phyloP scores from a whole-genome alignment of 2,888 invertebrate species.

The Pharmacophagus antenor region DNA sequence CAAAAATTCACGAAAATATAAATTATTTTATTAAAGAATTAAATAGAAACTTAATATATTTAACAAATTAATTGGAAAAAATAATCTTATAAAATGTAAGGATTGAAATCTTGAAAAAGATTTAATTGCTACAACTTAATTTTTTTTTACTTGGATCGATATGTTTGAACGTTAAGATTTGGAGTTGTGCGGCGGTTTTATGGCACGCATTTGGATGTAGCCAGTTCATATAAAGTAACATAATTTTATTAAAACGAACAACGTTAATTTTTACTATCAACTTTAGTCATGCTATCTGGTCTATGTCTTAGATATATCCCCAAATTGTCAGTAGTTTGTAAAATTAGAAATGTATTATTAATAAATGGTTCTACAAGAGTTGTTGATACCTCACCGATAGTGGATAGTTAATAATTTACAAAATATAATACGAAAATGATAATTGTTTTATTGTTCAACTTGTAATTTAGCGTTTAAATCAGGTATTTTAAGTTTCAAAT shows the following conservation, averaged over 20 bases:
- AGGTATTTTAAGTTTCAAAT: too few relatives aligned
- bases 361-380: conserved; percentile 69
- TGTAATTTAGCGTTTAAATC: neutral
- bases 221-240: neutral
- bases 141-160: neutral
- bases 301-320: conserved; percentile 59
- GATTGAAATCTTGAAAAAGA: neutral
- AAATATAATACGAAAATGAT: conserved; percentile 62
- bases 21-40: too few relatives aligned
- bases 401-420: conserved; percentile 74
- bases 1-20: too few relatives aligned
- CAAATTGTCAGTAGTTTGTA: conserved; percentile 64
- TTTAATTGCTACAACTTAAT: neutral
- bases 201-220: neutral
- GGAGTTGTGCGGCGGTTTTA: conserved; percentile 3
- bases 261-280: neutral
- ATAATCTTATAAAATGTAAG: too few relatives aligned
- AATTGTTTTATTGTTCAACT: conserved; percentile 35
- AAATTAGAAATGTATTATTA: conserved; percentile 65
- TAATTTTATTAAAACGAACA: neutral
- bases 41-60: too few relatives aligned
- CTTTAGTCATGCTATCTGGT: neutral
- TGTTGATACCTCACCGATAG: conserved; percentile 78
- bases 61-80: too few relatives aligned
- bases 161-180: neutral